Percentiles rank a stretch among this genome's conserved stretches.
These are phyloP conservation scores for Diarsia brunnea DNA, from an alignment of 2,888 invertebrate genomes.

Conservation along the genomic window DNA sequence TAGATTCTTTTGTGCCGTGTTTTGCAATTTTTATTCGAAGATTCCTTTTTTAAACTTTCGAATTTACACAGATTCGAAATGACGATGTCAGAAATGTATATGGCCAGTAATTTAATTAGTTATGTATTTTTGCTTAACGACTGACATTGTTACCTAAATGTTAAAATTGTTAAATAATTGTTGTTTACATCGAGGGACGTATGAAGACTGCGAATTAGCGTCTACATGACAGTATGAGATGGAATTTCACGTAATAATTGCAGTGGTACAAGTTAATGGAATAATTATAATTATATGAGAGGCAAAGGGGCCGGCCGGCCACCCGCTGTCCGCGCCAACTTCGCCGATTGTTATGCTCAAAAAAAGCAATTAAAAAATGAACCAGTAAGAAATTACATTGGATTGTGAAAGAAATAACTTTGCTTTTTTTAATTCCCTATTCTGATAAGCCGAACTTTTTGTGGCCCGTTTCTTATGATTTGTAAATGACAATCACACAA, in stretches of 20 bases:
- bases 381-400: slow-evolving; percentile 83
- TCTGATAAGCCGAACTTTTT: slow-evolving; percentile 74
- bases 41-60: slow-evolving; percentile 51
- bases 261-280: slow-evolving; percentile 88
- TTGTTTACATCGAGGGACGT: slow-evolving; percentile 41
- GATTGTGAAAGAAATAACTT: slow-evolving; percentile 78
- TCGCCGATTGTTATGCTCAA: slow-evolving; percentile 87
- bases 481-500: slow-evolving; percentile 79
- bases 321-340: slow-evolving; percentile 84
- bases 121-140: slow-evolving; percentile 36
- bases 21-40: slow-evolving; percentile 54
- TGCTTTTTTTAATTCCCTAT: slow-evolving; percentile 70
- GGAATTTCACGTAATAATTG: slow-evolving; percentile 86
- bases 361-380: slow-evolving; percentile 88
- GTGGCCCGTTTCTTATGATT: slow-evolving; percentile 78
- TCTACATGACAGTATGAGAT: slow-evolving; percentile 75
- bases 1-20: slow-evolving; percentile 62
- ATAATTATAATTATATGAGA: slow-evolving; percentile 89
- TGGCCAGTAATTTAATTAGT: slow-evolving; percentile 53
- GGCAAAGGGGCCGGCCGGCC: slow-evolving; percentile 86
- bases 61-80: slow-evolving; percentile 51
- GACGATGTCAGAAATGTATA: slow-evolving; percentile 40
- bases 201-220: slow-evolving; percentile 66
- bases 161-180: slow-evolving; percentile 41
- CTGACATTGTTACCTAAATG: slow-evolving; percentile 39